These are phyloP conservation scores for Eilema sororculum DNA, from an alignment of 2,888 invertebrate genomes.

Conservation along the genomic window DNA sequence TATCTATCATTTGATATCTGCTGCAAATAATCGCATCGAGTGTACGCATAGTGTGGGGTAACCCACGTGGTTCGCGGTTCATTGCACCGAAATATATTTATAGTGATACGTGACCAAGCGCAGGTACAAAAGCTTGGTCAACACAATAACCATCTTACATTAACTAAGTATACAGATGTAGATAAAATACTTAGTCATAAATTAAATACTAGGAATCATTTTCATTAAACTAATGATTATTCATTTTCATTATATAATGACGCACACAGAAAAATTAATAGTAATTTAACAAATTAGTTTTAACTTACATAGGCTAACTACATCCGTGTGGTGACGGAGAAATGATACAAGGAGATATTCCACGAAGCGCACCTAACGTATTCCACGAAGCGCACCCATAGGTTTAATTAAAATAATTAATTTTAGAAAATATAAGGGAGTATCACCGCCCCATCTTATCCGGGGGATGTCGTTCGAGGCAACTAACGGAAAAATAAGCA, in stretches of 20 bases:
- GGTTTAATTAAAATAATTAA: too few species aligned
- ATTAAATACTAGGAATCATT: not conserved
- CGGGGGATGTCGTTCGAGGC: too few species aligned
- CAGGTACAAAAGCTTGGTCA: slow-evolving; percentile 41
- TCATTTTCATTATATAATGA: not conserved
- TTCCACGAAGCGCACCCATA: too few species aligned
- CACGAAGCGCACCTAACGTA: too few species aligned
- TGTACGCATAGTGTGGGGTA: not conserved
- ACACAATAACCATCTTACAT: not conserved
- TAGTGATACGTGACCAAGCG: slow-evolving; percentile 57
- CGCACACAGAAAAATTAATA: not conserved
- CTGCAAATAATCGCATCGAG: not conserved
- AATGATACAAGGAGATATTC: too few species aligned
- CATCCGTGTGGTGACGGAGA: too few species aligned
- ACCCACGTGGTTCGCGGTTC: slow-evolving; percentile 1
- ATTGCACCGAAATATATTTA: not conserved
- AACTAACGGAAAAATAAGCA: too few species aligned
- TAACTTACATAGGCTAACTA: not conserved
- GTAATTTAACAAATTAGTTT: not conserved
- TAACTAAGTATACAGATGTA: slow-evolving; percentile 11
- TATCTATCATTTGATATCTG: too few species aligned
- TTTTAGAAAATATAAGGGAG: too few species aligned
- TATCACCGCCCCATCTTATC: too few species aligned
- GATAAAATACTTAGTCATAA: slow-evolving; percentile 18
- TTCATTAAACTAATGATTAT: not conserved